phyloP scores from a whole-genome alignment of 2,888 invertebrate genomes.

The Eupithecia inturbata region DNA sequence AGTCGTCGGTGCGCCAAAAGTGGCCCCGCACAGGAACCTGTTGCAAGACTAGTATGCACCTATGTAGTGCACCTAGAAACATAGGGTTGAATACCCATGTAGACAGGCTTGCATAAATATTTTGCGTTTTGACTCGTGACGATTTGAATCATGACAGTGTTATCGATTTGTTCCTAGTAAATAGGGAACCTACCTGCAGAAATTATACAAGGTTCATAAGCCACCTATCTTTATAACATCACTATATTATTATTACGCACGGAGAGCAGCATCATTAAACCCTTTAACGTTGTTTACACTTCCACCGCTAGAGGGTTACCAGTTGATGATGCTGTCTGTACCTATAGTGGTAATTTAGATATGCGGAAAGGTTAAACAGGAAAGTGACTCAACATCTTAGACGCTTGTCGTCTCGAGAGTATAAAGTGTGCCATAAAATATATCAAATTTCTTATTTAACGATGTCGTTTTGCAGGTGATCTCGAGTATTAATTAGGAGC shows the following conservation, averaged over 20 bases:
- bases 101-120: constrained; percentile 6
- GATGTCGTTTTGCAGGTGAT: constrained; percentile 33
- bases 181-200: background rate
- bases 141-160: background rate
- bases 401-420: constrained; percentile 30
- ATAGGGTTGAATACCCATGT: background rate
- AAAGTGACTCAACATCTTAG: background rate
- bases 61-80: constrained; percentile 14
- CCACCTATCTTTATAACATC: background rate
- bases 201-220: background rate
- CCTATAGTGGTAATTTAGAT: too few species aligned
- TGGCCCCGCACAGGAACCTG: constrained; percentile 59
- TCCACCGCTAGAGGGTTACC: too few species aligned
- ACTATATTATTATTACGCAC: too few species aligned
- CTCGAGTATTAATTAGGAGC: constrained; percentile 31
- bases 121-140: background rate
- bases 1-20: constrained; percentile 54
- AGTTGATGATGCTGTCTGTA: too few species aligned
- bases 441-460: constrained; percentile 41
- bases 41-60: too few species aligned
- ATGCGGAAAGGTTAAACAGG: background rate
- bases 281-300: too few species aligned
- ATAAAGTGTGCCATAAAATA: constrained; percentile 40
- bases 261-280: too few species aligned
- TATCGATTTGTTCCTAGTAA: background rate